A percentile compares a stretch with the other conserved stretches of the same genome.
These are phyloP conservation scores for Otis tarda DNA, from an alignment of 2,113 vertebrate genomes.

Conservation along the genomic window DNA sequence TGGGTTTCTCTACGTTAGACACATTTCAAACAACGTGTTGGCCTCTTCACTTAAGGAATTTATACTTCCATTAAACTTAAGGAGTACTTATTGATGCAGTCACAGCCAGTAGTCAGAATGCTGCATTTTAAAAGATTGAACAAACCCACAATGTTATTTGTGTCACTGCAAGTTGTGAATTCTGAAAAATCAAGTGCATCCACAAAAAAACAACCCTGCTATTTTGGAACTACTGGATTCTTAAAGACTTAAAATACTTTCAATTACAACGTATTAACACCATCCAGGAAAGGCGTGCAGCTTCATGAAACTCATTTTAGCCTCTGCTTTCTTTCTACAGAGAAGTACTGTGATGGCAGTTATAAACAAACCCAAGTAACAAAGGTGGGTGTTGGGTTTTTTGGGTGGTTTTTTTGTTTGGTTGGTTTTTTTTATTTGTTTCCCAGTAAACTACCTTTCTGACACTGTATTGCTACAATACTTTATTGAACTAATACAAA, in stretches of 20 bases:
- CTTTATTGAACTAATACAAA: background rate
- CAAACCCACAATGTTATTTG: background rate
- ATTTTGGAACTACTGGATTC: background rate
- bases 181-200: background rate
- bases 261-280: background rate
- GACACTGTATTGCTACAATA: background rate
- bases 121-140: background rate
- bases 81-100: background rate
- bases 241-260: background rate
- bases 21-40: background rate
- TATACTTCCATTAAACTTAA: background rate
- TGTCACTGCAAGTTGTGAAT: background rate
- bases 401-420: no score
- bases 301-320: background rate
- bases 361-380: background rate
- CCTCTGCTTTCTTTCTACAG: background rate
- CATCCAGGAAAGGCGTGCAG: background rate
- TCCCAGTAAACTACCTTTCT: background rate
- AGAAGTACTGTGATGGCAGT: background rate
- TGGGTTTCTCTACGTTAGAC: background rate
- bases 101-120: background rate
- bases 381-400: background rate
- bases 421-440: background rate
- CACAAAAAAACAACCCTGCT: background rate
- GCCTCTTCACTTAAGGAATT: background rate